Evolutionary conservation across 2,888 invertebrate genomes (phyloP).

Genomic region (Dione vanillae): DNA sequence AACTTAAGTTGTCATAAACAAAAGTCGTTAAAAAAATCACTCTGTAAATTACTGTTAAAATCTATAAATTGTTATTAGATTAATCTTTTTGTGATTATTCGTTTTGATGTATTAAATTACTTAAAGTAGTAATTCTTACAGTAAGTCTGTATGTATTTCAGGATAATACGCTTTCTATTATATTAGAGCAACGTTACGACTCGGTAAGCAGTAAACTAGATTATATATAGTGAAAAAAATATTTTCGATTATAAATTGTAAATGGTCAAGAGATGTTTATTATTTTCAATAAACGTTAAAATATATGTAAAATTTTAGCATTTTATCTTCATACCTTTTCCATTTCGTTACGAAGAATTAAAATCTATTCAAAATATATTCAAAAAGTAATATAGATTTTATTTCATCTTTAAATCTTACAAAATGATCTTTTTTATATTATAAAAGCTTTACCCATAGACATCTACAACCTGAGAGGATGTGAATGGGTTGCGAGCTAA

Average conservation of each 20-base stretch:
- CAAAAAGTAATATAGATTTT: neutral
- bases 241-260: conserved; percentile 66
- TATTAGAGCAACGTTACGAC: conserved; percentile 48
- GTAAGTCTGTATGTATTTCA: conserved; percentile 3
- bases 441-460: no score
- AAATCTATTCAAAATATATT: neutral
- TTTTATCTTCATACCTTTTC: conserved; percentile 32
- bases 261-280: conserved; percentile 68
- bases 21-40: no score
- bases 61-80: no score
- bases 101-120: neutral
- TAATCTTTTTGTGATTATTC: neutral
- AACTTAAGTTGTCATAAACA: neutral
- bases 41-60: no score
- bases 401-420: no score
- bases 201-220: conserved; percentile 42
- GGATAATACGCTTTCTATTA: conserved; percentile 48
- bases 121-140: neutral
- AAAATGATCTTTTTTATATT: no score
- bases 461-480: no score
- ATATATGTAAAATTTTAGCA: conserved; percentile 31
- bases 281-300: conserved; percentile 80
- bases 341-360: neutral
- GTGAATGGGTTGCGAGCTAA: no score
- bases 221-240: conserved; percentile 46